Conservation (phyloP, 2,888 invertebrate genomes). For the Aphidius colemani region DNA sequence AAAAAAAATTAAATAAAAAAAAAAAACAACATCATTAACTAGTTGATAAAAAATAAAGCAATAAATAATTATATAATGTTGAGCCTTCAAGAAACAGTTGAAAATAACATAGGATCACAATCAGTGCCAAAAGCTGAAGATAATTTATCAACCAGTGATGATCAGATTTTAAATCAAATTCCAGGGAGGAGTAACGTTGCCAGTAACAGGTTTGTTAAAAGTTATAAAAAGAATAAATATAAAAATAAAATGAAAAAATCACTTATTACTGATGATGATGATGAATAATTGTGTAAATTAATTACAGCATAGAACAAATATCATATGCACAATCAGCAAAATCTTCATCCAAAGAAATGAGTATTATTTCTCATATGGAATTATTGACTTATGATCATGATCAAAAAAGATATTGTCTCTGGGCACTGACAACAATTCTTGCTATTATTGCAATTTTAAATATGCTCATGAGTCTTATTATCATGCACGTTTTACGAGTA, state of each 20-base stretch:
- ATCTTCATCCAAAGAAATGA: constrained; percentile 19
- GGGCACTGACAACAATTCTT: constrained; percentile 77
- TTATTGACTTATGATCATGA: constrained; percentile 37
- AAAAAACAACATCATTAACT: background rate
- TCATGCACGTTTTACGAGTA: constrained; percentile 78
- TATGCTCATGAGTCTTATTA: constrained; percentile 77
- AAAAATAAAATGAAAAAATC: background rate
- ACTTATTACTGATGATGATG: no score
- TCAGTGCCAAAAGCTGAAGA: constrained; percentile 55
- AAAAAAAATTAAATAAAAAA: no score
- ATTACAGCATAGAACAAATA: constrained; percentile 28
- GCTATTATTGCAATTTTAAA: constrained; percentile 73
- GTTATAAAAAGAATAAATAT: constrained; percentile 3
- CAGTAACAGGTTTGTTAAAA: constrained; percentile 35
- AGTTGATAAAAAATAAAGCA: background rate
- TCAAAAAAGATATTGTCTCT: constrained; percentile 62
- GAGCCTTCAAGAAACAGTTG: constrained; percentile 39
- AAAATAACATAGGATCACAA: constrained; percentile 47
- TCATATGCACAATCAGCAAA: constrained; percentile 24
- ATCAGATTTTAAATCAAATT: constrained; percentile 49
- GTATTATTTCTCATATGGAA: constrained; percentile 24
- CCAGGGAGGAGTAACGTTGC: constrained; percentile 38
- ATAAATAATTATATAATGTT: constrained; percentile 30
- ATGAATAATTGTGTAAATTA: background rate
- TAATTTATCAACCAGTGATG: constrained; percentile 56